Evolutionary conservation across 2,113 vertebrate species (phyloP).

Genomic region (Phylloscopus trochilus): DNA sequence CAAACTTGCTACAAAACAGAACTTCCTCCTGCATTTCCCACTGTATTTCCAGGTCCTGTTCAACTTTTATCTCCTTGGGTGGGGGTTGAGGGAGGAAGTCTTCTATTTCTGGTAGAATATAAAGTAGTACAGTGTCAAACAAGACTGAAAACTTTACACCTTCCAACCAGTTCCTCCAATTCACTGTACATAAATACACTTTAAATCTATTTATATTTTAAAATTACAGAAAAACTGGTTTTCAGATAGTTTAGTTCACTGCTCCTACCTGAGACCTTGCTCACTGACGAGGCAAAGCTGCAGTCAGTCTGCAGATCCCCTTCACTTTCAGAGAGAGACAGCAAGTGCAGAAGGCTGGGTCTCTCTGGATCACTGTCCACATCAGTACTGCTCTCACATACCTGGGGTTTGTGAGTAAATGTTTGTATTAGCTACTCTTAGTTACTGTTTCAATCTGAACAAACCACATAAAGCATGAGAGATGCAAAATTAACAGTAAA

Average conservation of each 20-base stretch:
- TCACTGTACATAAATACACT: neutral
- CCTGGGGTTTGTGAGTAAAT: constrained; percentile 35
- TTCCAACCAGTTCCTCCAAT: neutral
- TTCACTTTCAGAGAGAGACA: constrained; percentile 57
- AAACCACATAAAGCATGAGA: neutral
- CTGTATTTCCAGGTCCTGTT: neutral
- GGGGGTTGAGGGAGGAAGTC: neutral
- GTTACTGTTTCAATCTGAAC: neutral
- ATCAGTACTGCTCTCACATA: constrained; percentile 54
- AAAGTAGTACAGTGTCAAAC: neutral
- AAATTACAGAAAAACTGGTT: neutral
- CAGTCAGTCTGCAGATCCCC: constrained; percentile 42
- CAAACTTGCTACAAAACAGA: neutral
- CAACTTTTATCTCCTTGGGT: neutral
- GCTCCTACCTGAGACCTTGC: constrained; percentile 64
- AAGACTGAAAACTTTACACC: neutral
- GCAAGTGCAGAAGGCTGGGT: neutral
- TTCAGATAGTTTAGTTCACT: neutral
- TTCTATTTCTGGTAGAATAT: neutral
- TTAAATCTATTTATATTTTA: neutral
- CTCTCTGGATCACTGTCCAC: constrained; percentile 59
- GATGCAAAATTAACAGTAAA: neutral
- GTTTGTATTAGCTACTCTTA: neutral
- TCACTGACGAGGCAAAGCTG: constrained; percentile 31
- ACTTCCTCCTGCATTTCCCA: neutral